Conservation (phyloP, 2,113 vertebrate genomes). For the Syngnathoides biaculeatus region DNA sequence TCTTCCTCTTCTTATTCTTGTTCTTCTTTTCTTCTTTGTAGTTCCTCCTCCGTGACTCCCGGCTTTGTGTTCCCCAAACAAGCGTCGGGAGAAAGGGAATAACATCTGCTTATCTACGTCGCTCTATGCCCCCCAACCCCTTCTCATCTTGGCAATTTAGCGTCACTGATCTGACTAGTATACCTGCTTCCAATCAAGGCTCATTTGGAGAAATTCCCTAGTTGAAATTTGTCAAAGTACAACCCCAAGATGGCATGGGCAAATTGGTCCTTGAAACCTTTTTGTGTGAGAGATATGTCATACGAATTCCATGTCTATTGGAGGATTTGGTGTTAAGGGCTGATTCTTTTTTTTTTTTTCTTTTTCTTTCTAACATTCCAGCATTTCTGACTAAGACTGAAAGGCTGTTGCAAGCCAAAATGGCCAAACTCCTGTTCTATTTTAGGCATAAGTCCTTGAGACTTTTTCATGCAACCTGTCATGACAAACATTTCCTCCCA, state of each 20-base stretch:
- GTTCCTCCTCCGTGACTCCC: constrained; percentile 67
- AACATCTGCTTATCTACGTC: constrained; percentile 56
- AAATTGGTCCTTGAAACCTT: no score
- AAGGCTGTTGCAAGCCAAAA: neutral
- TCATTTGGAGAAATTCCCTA: no score
- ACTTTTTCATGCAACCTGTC: neutral
- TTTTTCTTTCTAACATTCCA: neutral
- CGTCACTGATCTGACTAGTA: no score
- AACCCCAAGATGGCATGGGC: no score
- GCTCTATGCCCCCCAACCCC: neutral
- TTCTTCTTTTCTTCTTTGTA: constrained; percentile 42
- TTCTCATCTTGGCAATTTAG: no score
- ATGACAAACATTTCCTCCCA: neutral
- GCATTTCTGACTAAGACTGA: neutral
- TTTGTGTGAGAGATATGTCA: no score
- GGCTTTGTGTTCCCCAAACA: constrained; percentile 54
- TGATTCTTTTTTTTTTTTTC: no score
- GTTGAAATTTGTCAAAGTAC: no score
- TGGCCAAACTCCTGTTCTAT: neutral
- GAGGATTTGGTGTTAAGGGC: no score
- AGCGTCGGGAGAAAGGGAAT: constrained; percentile 44
- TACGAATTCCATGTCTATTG: no score
- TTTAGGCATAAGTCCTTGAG: neutral
- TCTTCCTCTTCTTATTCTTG: constrained; percentile 25
- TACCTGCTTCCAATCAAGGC: no score